These are phyloP conservation scores for Trialeurodes vaporariorum DNA, from an alignment of 1,140 invertebrate genomes.

Conservation along the genomic window DNA sequence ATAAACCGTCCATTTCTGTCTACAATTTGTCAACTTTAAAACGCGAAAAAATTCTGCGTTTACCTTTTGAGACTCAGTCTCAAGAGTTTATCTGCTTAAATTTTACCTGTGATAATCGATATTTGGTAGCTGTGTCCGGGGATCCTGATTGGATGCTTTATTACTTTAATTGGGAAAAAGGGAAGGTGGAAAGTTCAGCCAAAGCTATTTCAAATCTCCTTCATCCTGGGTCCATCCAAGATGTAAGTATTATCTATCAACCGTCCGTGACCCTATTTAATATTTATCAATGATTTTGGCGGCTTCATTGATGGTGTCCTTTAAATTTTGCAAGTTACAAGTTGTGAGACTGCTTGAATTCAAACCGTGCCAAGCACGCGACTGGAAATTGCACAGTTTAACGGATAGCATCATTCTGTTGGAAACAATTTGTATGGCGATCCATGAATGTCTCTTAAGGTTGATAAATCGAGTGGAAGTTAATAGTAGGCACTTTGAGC, in stretches of 20 bases:
- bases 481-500: too few species aligned
- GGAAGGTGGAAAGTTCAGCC: slow-evolving; percentile 60
- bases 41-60: slow-evolving; percentile 44
- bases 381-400: too few species aligned
- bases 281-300: too few species aligned
- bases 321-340: too few species aligned
- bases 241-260: slow-evolving; percentile 31
- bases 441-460: too few species aligned
- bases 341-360: too few species aligned
- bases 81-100: slow-evolving; percentile 53
- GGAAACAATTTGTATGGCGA: too few species aligned
- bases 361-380: too few species aligned
- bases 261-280: too few species aligned
- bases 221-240: slow-evolving; percentile 38
- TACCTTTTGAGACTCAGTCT: slow-evolving; percentile 39
- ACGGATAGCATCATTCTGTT: too few species aligned
- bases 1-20: slow-evolving; percentile 45
- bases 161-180: slow-evolving; percentile 74
- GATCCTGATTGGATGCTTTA: slow-evolving; percentile 67
- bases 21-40: slow-evolving; percentile 51
- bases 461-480: too few species aligned
- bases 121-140: slow-evolving; percentile 61
- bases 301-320: too few species aligned
- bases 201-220: slow-evolving; percentile 50
- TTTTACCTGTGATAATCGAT: slow-evolving; percentile 67